Percentiles rank a stretch among this genome's conserved stretches.
phyloP scores from a whole-genome alignment of 2,888 invertebrate genomes.

The Mantis religiosa region DNA sequence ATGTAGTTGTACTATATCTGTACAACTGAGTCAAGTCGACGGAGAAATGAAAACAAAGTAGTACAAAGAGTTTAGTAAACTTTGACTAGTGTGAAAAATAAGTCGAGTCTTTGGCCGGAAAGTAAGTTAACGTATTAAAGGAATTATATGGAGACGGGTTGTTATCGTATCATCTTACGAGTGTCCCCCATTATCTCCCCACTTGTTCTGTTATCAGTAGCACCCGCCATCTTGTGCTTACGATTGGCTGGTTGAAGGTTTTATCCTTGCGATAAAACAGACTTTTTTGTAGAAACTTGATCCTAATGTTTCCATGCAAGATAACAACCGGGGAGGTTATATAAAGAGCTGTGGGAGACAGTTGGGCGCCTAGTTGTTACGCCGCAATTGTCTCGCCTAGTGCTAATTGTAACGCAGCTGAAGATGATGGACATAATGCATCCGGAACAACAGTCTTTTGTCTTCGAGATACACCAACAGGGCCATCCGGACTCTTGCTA shows the following conservation, averaged over 20 bases:
- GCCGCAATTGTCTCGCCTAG: too few species aligned
- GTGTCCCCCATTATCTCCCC: neutral
- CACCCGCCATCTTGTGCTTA: neutral
- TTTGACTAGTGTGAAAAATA: too few species aligned
- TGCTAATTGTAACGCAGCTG: too few species aligned
- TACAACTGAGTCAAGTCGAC: too few species aligned
- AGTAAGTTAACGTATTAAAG: too few species aligned
- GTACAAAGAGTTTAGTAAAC: too few species aligned
- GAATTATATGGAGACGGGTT: too few species aligned
- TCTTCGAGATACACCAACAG: conserved; percentile 44
- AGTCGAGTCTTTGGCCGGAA: too few species aligned
- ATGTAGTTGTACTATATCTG: too few species aligned
- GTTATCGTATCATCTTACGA: too few species aligned
- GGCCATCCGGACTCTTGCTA: conserved; percentile 63
- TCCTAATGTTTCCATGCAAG: neutral
- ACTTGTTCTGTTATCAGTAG: neutral
- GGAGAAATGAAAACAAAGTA: too few species aligned
- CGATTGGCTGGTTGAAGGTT: neutral
- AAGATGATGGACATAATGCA: neutral
- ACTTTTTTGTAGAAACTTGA: neutral
- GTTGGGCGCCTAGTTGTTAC: neutral
- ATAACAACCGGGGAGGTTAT: neutral
- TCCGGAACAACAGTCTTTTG: neutral
- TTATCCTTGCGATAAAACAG: neutral
- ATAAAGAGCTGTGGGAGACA: neutral